These are phyloP conservation scores for Smithornis capensis DNA, from an alignment of 2,113 vertebrate genomes.

Conservation along the genomic window DNA sequence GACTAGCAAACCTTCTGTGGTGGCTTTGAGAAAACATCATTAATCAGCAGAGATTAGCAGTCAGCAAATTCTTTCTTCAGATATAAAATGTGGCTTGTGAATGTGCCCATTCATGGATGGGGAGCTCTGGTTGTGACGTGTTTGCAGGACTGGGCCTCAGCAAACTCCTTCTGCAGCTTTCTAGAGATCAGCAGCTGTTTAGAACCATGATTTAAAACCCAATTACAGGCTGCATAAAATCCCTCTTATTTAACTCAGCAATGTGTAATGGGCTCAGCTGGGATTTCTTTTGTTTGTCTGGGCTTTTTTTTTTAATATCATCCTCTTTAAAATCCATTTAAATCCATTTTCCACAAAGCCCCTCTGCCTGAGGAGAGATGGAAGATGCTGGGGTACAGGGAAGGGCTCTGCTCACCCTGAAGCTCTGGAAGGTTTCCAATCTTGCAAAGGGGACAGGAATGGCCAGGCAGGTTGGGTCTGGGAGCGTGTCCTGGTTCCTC, in stretches of 20 bases:
- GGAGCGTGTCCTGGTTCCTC: not conserved
- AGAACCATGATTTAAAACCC: constrained; percentile 18
- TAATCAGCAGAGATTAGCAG: constrained; percentile 45
- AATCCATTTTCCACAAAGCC: not conserved
- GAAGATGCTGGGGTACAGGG: not conserved
- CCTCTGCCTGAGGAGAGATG: not conserved
- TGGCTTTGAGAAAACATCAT: constrained; percentile 28
- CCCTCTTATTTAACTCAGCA: not conserved
- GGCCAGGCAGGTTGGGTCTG: not conserved
- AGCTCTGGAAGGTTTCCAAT: not conserved
- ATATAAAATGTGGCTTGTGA: not conserved
- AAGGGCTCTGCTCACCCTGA: not conserved
- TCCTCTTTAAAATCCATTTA: not conserved
- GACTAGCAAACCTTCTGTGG: not conserved
- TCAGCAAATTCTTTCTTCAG: constrained; percentile 26
- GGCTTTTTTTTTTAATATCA: not conserved
- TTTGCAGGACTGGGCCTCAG: not conserved
- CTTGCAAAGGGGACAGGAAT: not conserved
- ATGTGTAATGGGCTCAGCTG: not conserved
- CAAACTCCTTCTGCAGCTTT: not conserved
- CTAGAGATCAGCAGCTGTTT: constrained; percentile 40
- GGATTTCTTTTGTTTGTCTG: constrained; percentile 5
- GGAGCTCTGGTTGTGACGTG: not conserved
- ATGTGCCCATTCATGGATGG: not conserved
- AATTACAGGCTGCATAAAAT: constrained; percentile 6